Evolutionary conservation across 2,888 invertebrate genomes (phyloP), one percentile per base, ranked within the genome.

Genomic region (Opisthograptis luteolata): DNA sequence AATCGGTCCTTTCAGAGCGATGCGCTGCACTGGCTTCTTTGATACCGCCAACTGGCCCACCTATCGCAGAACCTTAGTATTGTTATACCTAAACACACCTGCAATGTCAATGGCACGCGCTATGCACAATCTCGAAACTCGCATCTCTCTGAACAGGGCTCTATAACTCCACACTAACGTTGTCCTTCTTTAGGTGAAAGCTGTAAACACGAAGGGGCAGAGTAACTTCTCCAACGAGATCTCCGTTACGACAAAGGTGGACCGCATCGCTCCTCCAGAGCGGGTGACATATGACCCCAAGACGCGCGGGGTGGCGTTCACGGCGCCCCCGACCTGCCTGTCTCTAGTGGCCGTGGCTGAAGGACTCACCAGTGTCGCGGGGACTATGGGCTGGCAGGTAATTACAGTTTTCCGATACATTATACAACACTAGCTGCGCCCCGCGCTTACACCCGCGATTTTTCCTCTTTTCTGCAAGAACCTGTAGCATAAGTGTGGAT

Each of bases 201-300:
- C 97, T 0, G 92, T 96, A 57, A 98, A 97, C 74, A 95, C 96
- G 0, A 96, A 96, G 80, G 97, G 97, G 9, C 94, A 95, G 62
- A 97, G 97, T 55, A 96, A 96, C 60, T 96, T 95, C 72, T 97
- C 97, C 0, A 96, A 96, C 67, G 96, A 97, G 76, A 94, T 96
- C 32, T 92, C 93, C 0, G 95, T 94, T 27, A 94, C 95, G 2
- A 97, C 97, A 0, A 94, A 95, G 66, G 96, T 98, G 10, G 96
- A 96, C 61, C 93, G 95, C 70, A 96, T 97, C 40, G 95, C 96
- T 0, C 88, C 94, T 0, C 96, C 97, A 0, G 92, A 96, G 58
- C 93, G 95, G 57, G 96, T 97, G 14, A 95, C 95, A 17, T 97
- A 94, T 73, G 96, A 97, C 74, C 96, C 96, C 2, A 93, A 93